A percentile compares a stretch with the other conserved stretches of the same genome.
These are phyloP conservation scores for Gonatopus flavifemur DNA, from an alignment of 1,140 invertebrate species.

Conservation along the genomic window DNA sequence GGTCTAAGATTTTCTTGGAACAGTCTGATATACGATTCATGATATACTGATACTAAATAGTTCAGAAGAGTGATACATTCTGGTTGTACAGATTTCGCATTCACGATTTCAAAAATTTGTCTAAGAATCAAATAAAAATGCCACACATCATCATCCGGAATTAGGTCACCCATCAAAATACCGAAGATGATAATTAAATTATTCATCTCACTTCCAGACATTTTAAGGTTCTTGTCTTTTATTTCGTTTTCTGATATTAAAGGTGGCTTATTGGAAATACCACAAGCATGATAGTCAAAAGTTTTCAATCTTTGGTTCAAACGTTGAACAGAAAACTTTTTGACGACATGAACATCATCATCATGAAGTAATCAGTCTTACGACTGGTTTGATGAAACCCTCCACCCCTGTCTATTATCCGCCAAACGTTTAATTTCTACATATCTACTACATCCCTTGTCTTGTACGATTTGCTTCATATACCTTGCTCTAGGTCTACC, in stretches of 20 bases:
- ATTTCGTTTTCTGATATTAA: neutral
- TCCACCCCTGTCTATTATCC: too few species aligned
- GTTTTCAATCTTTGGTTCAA: too few species aligned
- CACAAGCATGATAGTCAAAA: too few species aligned
- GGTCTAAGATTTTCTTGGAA: constrained; percentile 12
- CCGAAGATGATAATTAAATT: constrained; percentile 14
- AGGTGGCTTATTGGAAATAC: constrained; percentile 7
- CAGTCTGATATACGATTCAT: constrained; percentile 1
- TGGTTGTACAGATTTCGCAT: constrained; percentile 1
- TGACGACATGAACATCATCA: too few species aligned
- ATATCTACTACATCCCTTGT: too few species aligned
- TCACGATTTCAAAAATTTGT: constrained; percentile 5
- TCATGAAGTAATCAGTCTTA: too few species aligned
- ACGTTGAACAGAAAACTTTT: too few species aligned
- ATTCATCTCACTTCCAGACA: constrained; percentile 11
- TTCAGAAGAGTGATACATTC: neutral
- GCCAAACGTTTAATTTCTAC: too few species aligned
- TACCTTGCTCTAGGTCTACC: too few species aligned
- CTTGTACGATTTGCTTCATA: too few species aligned
- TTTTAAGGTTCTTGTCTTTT: constrained; percentile 8
- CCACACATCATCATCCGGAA: constrained; percentile 8
- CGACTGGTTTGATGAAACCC: too few species aligned
- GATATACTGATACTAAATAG: constrained; percentile 5
- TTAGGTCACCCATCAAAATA: constrained; percentile 10
- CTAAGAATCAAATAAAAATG: constrained; percentile 6